Evolutionary conservation across 2,797 vertebrate genomes (phyloP).

Genomic region (Kryptopterus vitreolus): DNA sequence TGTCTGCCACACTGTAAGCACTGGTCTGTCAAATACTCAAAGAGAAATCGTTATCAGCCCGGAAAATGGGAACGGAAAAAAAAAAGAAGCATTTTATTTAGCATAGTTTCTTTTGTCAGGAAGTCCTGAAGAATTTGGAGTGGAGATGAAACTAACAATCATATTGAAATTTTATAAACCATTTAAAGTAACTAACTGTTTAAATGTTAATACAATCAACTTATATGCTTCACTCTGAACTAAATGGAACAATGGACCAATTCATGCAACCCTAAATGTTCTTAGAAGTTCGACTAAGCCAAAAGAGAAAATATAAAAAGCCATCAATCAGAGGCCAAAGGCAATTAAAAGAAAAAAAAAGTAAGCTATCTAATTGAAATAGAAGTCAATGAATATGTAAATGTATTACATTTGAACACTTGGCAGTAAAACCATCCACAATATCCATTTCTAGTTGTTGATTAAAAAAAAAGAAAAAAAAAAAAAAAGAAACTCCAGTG

Average conservation of each 20-base stretch:
- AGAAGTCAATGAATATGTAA: neutral
- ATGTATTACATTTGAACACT: neutral
- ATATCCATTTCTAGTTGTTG: neutral
- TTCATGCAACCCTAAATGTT: too few species aligned
- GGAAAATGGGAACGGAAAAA: neutral
- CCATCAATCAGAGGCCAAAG: neutral
- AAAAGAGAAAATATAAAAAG: neutral
- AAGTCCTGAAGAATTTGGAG: neutral
- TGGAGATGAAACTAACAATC: neutral
- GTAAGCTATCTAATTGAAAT: neutral
- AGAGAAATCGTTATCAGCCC: slow-evolving; percentile 12
- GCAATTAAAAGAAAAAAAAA: neutral
- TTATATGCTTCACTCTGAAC: neutral
- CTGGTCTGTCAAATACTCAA: slow-evolving; percentile 16
- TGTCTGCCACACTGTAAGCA: slow-evolving; percentile 8
- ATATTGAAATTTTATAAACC: slow-evolving; percentile 3
- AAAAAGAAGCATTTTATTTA: neutral
- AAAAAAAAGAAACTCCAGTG: neutral
- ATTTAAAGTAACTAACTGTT: neutral
- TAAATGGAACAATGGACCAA: neutral
- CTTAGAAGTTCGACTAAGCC: neutral
- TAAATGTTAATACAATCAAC: neutral
- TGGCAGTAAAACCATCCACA: neutral
- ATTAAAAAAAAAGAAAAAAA: neutral
- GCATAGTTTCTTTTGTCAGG: neutral